Conservation (phyloP, 2,797 vertebrate genomes). For the Siniperca obscura region DNA sequence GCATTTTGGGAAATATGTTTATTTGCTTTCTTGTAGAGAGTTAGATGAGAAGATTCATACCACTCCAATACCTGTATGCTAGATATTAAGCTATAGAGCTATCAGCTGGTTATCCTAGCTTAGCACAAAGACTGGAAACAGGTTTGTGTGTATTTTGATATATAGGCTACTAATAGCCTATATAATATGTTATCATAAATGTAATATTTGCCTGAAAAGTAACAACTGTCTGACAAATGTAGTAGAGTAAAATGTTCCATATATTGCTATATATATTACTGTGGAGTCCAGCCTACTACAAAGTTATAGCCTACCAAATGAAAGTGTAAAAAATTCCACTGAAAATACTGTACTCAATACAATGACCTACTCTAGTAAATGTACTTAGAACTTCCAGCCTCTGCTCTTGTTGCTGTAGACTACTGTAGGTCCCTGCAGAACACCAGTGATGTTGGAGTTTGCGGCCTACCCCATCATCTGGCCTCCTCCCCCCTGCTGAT, state of each 20-base stretch:
- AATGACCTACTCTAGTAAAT: background rate
- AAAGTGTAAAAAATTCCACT: background rate
- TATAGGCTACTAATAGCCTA: no score
- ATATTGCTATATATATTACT: background rate
- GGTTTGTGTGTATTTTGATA: no score
- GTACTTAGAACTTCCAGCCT: background rate
- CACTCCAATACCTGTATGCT: background rate
- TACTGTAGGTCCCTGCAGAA: background rate
- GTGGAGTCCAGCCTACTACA: no score
- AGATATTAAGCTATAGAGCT: background rate
- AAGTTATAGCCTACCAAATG: background rate
- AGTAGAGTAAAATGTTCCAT: background rate
- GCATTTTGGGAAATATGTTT: background rate
- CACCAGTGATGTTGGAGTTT: conserved; percentile 13
- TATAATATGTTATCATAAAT: background rate
- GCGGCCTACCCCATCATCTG: conserved; percentile 19
- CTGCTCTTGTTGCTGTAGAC: conserved; percentile 18
- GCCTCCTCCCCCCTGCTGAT: conserved; percentile 12
- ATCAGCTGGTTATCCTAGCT: background rate
- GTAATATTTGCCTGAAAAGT: background rate
- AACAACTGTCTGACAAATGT: background rate
- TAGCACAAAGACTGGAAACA: background rate
- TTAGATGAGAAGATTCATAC: background rate
- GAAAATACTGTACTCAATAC: background rate
- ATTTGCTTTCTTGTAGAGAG: background rate